Evolutionary conservation across 2,113 vertebrate genomes (phyloP), one percentile per base, ranked within the genome.

Genomic region (Petaurus breviceps): DNA sequence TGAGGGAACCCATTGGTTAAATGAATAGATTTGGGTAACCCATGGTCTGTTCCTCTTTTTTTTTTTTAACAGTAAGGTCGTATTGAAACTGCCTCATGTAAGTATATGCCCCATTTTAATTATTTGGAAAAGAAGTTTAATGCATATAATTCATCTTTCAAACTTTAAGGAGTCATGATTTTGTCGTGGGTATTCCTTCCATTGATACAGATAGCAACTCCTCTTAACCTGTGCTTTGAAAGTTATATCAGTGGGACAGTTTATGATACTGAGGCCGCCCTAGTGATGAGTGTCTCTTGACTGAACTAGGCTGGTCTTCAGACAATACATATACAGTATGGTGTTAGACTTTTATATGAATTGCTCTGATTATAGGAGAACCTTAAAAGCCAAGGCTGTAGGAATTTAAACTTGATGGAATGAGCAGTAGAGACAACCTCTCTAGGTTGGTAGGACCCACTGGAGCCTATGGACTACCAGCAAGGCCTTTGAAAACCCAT

Each of bases 61-160:
- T 55, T 26, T 68, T 68, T 68, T 12, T 14, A 68, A 43, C 19
- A 84, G 23, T 43, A 28, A 77, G 26, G 8, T 8, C 31, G 95
- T 68, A 57, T 10, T 91, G 28, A 95, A 96, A 92, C 7, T 43
- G 37, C 51, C n/a, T 90, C 94, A 92, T 14, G 12, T 92, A 91
- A 54, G 49, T 94, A 46, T 93, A 19, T 23, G 90, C 31, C 50
- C 94, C 57, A 31, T 4, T 12, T 9, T 92, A 90, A 89, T 57
- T 0, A 1, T 91, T 68, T 93, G 31, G 46, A 49, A 93, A 51
- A 28, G 14, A 92, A 50, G 37, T 31, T 89, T 96, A 52, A 91
- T 8, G 22, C 16, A 11, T 25, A 23, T 22, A 93, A 43, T 84
- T 43, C 43, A 47, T 51, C 22, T 90, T 12, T 92, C 23, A 51